Base-by-base conservation (phyloP, 2,797 vertebrate genomes). In the Artibeus lituratus region DNA sequence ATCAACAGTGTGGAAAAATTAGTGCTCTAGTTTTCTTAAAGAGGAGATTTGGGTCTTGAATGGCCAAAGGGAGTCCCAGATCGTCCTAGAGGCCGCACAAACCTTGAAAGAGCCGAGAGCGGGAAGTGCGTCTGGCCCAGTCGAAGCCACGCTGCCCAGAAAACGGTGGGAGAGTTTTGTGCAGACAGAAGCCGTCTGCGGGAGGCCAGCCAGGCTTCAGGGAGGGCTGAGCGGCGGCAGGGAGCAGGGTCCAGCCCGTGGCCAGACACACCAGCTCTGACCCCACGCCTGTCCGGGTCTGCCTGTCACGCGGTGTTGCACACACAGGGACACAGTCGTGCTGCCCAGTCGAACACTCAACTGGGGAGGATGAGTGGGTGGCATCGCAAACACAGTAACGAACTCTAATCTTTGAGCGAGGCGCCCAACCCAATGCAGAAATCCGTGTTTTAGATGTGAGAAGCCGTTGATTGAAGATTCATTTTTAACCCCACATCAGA, bases 401-500 rank as follows among this genome's bases (percentile, higher is more conserved):
- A 85, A 10, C 5, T 47, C n/a, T 5, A 0, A 35, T 10, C 74
- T 91, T 85, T 39, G 39, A 26, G 26, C 24, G 22, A 69, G 80
- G 69, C 76, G 1, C 35, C 72, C 6, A 8, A 10, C 37, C 42
- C 70, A 85, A 55, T 21, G 76, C 19, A 53, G 32, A 82, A 57
- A 89, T 19, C 21, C 2, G 5, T 35, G 55, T 73, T 83, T 76
- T 87, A 91, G 67, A 14, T 16, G 11, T 12, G 10, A 35, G 90
- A 29, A 84, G 47, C 15, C 92, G 70, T 2, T 8, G 94, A 74
- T 95, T 96, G 96, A 98, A 81, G 49, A 93, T 70, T 42, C 29
- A 42, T 35, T 35, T 7, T 55, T 94, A 22, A 44, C 21, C 47
- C 14, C n/a, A 88, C 65, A 39, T 37, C 69, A 18, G 12, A 59